phyloP scores from a whole-genome alignment of 2,888 invertebrate species.

The Drosophila gaucha region DNA sequence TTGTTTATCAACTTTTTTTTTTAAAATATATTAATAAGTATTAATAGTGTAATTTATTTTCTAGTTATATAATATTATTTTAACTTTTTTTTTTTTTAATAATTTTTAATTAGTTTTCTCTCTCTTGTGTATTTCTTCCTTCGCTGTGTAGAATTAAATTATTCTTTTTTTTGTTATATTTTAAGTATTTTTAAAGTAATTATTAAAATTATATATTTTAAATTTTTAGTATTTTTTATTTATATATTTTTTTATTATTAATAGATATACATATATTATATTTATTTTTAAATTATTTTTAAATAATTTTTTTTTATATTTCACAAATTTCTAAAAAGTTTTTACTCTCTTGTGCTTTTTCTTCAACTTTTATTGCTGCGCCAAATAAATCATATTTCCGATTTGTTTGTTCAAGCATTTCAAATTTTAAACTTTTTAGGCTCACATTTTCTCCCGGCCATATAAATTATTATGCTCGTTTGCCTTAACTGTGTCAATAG shows the following conservation, averaged over 20 bases:
- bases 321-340: slow-evolving; percentile 11
- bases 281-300: background rate
- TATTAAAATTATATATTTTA: background rate
- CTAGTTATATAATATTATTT: background rate
- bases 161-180: no score
- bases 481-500: slow-evolving; percentile 74
- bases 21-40: background rate
- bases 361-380: slow-evolving; percentile 1
- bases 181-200: no score
- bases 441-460: slow-evolving; percentile 22
- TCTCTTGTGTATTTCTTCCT: slow-evolving; percentile 9
- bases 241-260: background rate
- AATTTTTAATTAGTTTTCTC: slow-evolving; percentile 26
- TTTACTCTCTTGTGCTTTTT: slow-evolving; percentile 25
- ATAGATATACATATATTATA: background rate
- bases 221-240: background rate
- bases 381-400: slow-evolving; percentile 13
- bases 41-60: background rate
- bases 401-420: slow-evolving; percentile 20
- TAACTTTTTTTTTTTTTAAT: no score
- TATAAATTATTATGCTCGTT: slow-evolving; percentile 48
- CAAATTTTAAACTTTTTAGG: slow-evolving; percentile 16
- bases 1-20: background rate
- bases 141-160: no score
- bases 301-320: no score